Conservation (phyloP, 2,113 vertebrate genomes). For the Siphamia tubifer region DNA sequence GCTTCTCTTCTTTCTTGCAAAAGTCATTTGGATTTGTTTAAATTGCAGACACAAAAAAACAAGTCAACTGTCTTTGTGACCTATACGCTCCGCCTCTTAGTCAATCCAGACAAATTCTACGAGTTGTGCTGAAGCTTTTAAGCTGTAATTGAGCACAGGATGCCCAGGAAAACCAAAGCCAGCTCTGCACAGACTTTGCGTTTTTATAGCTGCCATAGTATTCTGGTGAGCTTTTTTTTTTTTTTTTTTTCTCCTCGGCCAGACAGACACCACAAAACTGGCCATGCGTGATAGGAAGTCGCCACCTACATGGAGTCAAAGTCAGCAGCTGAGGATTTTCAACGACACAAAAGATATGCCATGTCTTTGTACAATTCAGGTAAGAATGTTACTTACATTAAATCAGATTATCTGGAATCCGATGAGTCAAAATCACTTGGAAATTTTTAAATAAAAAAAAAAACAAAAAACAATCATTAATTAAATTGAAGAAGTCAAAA, state of each 20-base stretch:
- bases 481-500: background rate
- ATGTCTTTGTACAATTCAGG: conserved; percentile 28
- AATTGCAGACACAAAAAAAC: conserved; percentile 81
- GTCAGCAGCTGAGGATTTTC: conserved; percentile 58
- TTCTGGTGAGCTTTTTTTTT: conserved; percentile 86
- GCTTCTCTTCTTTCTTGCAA: conserved; percentile 14
- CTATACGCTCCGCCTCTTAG: conserved; percentile 89
- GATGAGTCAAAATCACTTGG: background rate
- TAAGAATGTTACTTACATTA: conserved; percentile 48
- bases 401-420: background rate
- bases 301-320: conserved; percentile 80
- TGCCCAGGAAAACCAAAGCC: conserved; percentile 87
- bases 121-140: conserved; percentile 91
- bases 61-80: conserved; percentile 83
- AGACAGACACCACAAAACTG: conserved; percentile 86
- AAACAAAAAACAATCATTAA: background rate
- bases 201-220: conserved; percentile 94
- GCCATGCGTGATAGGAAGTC: conserved; percentile 79
- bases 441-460: background rate
- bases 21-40: conserved; percentile 77
- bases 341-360: conserved; percentile 12
- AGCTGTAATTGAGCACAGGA: conserved; percentile 91
- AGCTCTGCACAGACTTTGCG: conserved; percentile 89
- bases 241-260: conserved; percentile 74
- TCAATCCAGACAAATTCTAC: conserved; percentile 92